A percentile compares a stretch with the other conserved stretches of the same genome.
These are phyloP conservation scores for Coptodon bakossiorum DNA, from an alignment of 2,113 vertebrate genomes.

Conservation along the genomic window DNA sequence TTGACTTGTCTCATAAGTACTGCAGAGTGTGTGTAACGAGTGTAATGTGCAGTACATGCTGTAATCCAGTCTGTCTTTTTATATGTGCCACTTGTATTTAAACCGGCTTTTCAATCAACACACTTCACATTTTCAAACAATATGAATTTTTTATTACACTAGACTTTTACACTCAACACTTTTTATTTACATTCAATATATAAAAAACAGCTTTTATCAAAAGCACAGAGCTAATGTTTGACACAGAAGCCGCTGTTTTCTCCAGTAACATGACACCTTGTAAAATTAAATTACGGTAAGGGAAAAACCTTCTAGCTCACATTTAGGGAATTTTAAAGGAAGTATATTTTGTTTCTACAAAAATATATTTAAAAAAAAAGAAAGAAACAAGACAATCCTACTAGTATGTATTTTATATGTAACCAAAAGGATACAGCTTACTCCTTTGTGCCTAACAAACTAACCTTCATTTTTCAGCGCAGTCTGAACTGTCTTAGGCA, in stretches of 20 bases:
- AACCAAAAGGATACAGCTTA: background rate
- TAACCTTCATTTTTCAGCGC: background rate
- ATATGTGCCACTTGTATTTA: background rate
- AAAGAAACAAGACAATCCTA: background rate
- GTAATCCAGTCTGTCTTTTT: background rate
- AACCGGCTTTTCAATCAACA: background rate
- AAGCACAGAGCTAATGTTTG: background rate
- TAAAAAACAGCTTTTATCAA: slow-evolving; percentile 13
- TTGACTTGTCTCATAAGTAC: slow-evolving; percentile 29
- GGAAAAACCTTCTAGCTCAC: background rate
- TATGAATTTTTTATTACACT: slow-evolving; percentile 10
- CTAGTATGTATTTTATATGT: background rate
- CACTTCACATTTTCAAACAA: background rate
- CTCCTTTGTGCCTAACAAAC: background rate
- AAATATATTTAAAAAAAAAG: background rate
- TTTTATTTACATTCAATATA: background rate
- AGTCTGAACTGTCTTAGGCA: background rate
- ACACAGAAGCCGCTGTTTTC: background rate
- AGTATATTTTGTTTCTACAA: background rate
- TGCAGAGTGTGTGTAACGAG: background rate
- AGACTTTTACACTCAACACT: background rate
- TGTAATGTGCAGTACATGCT: background rate
- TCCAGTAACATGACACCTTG: background rate
- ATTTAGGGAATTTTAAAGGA: background rate
- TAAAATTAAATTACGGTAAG: background rate